phyloP scores from a whole-genome alignment of 2,888 invertebrate genomes.

The Artemia sinica region DNA sequence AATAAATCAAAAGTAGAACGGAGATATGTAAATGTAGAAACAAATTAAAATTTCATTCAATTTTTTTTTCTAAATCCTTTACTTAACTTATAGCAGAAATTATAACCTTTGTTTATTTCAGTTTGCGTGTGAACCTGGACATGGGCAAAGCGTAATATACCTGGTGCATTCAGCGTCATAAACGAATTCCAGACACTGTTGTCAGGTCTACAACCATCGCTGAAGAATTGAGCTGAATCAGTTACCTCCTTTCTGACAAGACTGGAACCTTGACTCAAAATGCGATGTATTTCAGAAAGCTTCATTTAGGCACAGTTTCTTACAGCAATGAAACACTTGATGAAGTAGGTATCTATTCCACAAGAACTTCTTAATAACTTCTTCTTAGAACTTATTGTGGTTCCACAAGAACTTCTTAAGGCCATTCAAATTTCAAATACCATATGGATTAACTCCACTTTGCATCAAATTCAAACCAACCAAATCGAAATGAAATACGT shows the following conservation, averaged over 20 bases:
- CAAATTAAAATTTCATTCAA: no score
- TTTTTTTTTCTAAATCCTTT: no score
- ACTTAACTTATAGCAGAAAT: no score
- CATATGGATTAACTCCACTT: no score
- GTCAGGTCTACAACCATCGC: conserved; percentile 96
- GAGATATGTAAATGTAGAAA: no score
- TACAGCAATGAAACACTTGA: conserved; percentile 72
- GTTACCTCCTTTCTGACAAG: conserved; percentile 91
- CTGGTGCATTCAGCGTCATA: conserved; percentile 86
- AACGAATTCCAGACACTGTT: conserved; percentile 78
- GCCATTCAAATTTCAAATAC: no score
- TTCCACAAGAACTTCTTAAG: no score
- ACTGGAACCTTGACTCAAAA: conserved; percentile 97
- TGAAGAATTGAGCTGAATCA: conserved; percentile 89
- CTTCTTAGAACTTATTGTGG: no score
- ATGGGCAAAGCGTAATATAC: conserved; percentile 97
- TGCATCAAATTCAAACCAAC: no score
- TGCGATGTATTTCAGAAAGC: conserved; percentile 91
- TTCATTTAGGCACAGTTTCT: conserved; percentile 82
- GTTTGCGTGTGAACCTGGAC: conserved; percentile 90
- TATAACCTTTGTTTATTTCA: conserved; percentile 32
- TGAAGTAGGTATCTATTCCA: conserved; percentile 37
- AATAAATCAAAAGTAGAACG: no score
- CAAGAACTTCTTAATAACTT: not conserved
- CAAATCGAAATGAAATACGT: no score